A percentile compares a stretch with the other conserved stretches of the same genome.
Conservation (phyloP, 2,113 vertebrate genomes). For the Lagopus muta region DNA sequence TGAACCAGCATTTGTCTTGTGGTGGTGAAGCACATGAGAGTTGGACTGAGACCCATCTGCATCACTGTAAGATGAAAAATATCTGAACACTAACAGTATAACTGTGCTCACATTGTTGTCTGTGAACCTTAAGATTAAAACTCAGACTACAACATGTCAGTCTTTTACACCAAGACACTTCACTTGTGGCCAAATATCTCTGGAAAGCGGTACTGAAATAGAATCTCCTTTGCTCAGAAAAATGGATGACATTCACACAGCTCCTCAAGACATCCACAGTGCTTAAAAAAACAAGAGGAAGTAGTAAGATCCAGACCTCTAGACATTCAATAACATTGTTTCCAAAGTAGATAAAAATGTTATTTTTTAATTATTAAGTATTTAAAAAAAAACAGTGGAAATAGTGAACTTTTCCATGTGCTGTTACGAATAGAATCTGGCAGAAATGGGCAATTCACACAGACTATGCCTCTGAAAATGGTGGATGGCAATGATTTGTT, state of each 20-base stretch:
- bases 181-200: background rate
- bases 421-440: background rate
- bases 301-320: background rate
- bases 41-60: background rate
- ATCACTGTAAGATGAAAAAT: background rate
- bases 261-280: background rate
- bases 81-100: background rate
- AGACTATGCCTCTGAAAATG: background rate
- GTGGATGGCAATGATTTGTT: background rate
- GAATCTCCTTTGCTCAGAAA: background rate
- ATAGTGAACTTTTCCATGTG: background rate
- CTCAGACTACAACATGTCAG: background rate
- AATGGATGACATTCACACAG: background rate
- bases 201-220: background rate
- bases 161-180: background rate
- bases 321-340: background rate
- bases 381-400: background rate
- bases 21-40: background rate
- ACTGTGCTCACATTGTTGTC: background rate
- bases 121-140: background rate
- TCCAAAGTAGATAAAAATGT: background rate
- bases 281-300: background rate
- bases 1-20: background rate
- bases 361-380: background rate
- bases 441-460: background rate